These are phyloP conservation scores for Galagoides demidoff DNA, from an alignment of 2,797 vertebrate species.

Conservation along the genomic window DNA sequence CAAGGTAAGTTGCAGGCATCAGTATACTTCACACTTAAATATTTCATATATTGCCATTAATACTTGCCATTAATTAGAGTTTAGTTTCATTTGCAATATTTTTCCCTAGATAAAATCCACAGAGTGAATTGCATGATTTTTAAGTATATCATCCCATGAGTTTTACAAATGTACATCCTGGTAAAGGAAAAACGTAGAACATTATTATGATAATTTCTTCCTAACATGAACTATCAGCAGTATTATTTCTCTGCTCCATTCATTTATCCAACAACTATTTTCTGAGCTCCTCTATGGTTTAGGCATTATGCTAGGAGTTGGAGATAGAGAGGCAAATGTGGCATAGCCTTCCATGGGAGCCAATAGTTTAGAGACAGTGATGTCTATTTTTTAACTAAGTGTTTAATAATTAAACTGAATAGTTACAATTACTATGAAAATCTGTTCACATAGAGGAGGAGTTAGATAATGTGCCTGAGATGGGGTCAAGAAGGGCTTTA, in stretches of 20 bases:
- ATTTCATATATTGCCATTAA: not conserved
- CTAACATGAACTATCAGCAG: not conserved
- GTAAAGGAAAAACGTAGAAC: constrained; percentile 29
- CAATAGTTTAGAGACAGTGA: constrained; percentile 50
- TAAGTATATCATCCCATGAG: constrained; percentile 16
- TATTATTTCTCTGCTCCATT: constrained; percentile 12
- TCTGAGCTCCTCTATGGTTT: not conserved
- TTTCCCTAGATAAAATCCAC: constrained; percentile 49
- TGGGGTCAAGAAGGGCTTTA: not conserved
- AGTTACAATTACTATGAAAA: not conserved
- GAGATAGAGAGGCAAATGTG: not conserved
- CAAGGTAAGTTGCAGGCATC: constrained; percentile 13
- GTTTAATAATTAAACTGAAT: constrained; percentile 26
- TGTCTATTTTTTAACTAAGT: constrained; percentile 14
- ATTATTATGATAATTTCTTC: constrained; percentile 15
- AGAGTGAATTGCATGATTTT: constrained; percentile 52
- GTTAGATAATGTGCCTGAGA: not conserved
- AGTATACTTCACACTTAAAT: constrained; percentile 8
- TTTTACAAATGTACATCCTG: constrained; percentile 36
- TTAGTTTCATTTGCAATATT: constrained; percentile 35
- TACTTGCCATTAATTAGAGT: constrained; percentile 52
- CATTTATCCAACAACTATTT: constrained; percentile 38
- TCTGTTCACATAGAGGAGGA: not conserved
- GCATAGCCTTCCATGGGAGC: not conserved
- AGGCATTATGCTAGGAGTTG: not conserved